Evolutionary conservation across 2,888 invertebrate species (phyloP).

Genomic region (Pollenia labialis): DNA sequence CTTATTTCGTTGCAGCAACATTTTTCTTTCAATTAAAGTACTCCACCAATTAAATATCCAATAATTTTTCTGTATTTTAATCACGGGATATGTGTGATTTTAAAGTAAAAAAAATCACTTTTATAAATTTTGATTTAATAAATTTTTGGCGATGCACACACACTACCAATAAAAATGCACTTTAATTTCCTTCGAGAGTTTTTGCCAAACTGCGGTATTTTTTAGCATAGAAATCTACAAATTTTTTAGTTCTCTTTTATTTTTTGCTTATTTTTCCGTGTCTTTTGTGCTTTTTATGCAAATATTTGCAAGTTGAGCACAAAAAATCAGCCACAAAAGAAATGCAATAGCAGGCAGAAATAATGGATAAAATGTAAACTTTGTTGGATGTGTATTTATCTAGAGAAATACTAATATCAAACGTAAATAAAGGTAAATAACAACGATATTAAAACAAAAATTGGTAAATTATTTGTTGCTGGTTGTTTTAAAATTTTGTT

Average conservation of each 20-base stretch:
- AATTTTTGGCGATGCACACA: conserved; percentile 20
- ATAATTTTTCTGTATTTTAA: neutral
- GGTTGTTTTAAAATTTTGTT: neutral
- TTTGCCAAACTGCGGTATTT: conserved; percentile 60
- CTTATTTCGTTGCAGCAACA: conserved; percentile 73
- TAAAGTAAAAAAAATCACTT: conserved; percentile 4
- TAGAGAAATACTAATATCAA: conserved; percentile 30
- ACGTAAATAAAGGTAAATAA: conserved; percentile 39
- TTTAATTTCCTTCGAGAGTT: conserved; percentile 56
- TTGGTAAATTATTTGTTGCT: conserved; percentile 40
- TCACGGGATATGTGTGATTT: neutral
- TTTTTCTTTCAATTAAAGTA: conserved; percentile 35
- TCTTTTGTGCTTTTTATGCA: conserved; percentile 56
- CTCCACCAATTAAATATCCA: conserved; percentile 5
- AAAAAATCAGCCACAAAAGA: conserved; percentile 47
- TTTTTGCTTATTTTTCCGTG: conserved; percentile 26
- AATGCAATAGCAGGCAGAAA: conserved; percentile 28
- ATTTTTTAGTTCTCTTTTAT: conserved; percentile 22
- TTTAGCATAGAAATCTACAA: conserved; percentile 32
- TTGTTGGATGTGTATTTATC: conserved; percentile 15
- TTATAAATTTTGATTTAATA: too few species aligned
- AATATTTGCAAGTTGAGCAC: conserved; percentile 56
- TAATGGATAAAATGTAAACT: conserved; percentile 22
- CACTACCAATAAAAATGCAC: conserved; percentile 24
- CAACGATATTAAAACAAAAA: conserved; percentile 14